phyloP scores from a whole-genome alignment of 2,797 vertebrate genomes.

The Rhabdomys pumilio region DNA sequence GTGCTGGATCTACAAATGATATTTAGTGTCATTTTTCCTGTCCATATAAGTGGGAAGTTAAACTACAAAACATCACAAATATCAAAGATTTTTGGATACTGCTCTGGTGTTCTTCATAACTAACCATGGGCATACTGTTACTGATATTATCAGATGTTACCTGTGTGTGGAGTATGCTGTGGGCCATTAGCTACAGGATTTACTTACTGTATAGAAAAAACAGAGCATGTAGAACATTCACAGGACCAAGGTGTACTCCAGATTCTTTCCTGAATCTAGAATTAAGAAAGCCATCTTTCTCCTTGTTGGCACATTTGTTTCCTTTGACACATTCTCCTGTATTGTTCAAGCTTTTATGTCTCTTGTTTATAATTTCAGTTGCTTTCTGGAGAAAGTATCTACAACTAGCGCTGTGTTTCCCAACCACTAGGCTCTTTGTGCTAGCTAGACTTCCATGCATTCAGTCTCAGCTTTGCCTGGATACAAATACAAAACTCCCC shows the following conservation, averaged over 20 bases:
- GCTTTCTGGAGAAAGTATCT: neutral
- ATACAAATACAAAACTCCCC: too few species aligned
- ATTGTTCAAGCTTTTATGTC: fast-evolving
- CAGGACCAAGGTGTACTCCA: neutral
- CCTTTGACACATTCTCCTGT: neutral
- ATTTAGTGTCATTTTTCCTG: neutral
- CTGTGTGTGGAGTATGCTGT: neutral
- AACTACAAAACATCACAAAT: neutral
- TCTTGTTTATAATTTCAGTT: neutral
- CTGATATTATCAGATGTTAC: neutral
- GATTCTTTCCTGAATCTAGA: neutral
- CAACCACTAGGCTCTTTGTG: too few species aligned
- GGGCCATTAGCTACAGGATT: neutral
- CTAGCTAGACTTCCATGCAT: too few species aligned
- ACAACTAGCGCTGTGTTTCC: too few species aligned
- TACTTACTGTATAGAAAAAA: neutral
- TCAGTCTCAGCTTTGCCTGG: too few species aligned
- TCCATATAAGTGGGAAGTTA: neutral
- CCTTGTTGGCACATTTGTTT: neutral
- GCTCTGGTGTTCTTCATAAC: neutral
- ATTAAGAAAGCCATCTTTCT: neutral
- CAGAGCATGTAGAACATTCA: neutral
- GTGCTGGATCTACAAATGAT: neutral
- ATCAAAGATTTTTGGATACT: neutral
- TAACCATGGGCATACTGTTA: neutral